Evolutionary conservation across 2,797 vertebrate genomes (phyloP).

Genomic region (Crocidura indochinensis): DNA sequence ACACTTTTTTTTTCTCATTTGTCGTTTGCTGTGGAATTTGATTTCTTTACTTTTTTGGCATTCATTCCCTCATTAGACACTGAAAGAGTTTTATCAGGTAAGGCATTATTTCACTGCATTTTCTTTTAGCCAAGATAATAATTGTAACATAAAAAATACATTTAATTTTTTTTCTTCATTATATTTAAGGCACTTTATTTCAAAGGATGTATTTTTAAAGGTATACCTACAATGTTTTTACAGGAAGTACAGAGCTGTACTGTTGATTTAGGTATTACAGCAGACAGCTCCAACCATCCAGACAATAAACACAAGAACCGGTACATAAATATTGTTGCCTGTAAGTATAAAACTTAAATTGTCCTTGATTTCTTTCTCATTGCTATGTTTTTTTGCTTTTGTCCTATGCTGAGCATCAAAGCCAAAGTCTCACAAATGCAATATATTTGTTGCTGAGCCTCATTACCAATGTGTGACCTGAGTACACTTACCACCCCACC

Average conservation of each 20-base stretch:
- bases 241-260: constrained; percentile 97
- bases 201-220: constrained; percentile 54
- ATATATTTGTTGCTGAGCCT: no score
- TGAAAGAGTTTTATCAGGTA: constrained; percentile 99
- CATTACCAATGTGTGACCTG: no score
- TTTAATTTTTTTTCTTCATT: constrained; percentile 83
- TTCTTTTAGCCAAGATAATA: constrained; percentile 89
- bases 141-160: constrained; percentile 87
- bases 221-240: constrained; percentile 73
- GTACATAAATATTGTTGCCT: constrained; percentile 97
- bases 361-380: background rate
- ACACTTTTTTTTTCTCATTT: constrained; percentile 91
- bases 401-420: no score
- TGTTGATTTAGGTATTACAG: constrained; percentile 95
- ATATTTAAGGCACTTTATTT: constrained; percentile 81
- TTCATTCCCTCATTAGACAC: constrained; percentile 97
- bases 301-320: constrained; percentile 98
- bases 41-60: constrained; percentile 97
- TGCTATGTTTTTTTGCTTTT: background rate
- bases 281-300: constrained; percentile 95
- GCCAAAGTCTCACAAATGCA: no score
- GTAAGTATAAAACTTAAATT: constrained; percentile 90
- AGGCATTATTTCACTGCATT: constrained; percentile 93
- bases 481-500: no score
- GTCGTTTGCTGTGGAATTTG: constrained; percentile 94